Evolutionary conservation across 2,888 invertebrate genomes (phyloP).

Genomic region (Rhimphoctona megacephalus): DNA sequence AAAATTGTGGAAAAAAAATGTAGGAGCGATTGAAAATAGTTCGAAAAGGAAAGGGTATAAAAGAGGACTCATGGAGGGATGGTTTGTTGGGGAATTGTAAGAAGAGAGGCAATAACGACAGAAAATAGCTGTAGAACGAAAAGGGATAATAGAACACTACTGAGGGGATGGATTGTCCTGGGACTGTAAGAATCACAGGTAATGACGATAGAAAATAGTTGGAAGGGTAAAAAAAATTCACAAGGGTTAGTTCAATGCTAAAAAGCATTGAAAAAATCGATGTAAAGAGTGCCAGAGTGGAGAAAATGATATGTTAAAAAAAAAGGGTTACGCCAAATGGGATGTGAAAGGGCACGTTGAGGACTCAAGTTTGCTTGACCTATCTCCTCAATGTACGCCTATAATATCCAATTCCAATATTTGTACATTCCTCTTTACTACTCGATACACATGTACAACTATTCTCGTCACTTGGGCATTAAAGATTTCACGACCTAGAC

Average conservation of each 20-base stretch:
- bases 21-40: too few species aligned
- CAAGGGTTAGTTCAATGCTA: too few species aligned
- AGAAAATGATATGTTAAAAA: constrained; percentile 6
- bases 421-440: constrained; percentile 28
- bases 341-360: constrained; percentile 46
- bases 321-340: constrained; percentile 29
- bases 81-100: too few species aligned
- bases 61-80: too few species aligned
- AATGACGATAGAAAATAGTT: too few species aligned
- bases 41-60: too few species aligned
- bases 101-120: too few species aligned
- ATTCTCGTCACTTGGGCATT: constrained; percentile 50
- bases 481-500: constrained; percentile 52
- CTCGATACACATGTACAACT: not conserved
- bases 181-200: too few species aligned
- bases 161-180: too few species aligned
- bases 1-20: not conserved
- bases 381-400: not conserved
- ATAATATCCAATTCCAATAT: constrained; percentile 13
- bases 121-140: too few species aligned
- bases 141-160: too few species aligned
- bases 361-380: constrained; percentile 45
- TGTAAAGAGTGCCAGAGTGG: not conserved
- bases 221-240: too few species aligned
- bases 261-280: not conserved